Conservation (phyloP, 1,140 invertebrate species). For the Drosophila orena region DNA sequence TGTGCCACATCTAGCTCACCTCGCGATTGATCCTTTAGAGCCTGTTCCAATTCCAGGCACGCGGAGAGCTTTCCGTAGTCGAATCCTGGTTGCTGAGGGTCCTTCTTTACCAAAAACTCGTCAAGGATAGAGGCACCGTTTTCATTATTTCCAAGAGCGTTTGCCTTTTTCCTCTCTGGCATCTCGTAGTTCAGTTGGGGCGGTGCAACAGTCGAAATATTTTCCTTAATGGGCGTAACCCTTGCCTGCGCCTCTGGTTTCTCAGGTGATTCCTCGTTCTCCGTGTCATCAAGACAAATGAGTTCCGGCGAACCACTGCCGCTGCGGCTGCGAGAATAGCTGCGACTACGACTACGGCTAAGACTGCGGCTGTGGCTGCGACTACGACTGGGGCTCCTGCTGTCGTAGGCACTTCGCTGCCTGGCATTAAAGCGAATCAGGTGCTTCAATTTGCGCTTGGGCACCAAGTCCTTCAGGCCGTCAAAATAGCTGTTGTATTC, state of each 20-base stretch:
- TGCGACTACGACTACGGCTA: slow-evolving; percentile 2
- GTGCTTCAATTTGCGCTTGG: slow-evolving; percentile 5
- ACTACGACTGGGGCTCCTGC: slow-evolving; percentile 14
- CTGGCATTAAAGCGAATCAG: not conserved
- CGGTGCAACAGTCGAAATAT: not conserved
- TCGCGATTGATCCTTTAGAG: not conserved
- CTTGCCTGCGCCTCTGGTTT: slow-evolving; percentile 21
- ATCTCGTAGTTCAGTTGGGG: slow-evolving; percentile 22
- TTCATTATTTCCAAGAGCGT: slow-evolving; percentile 11
- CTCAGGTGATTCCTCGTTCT: slow-evolving; percentile 70
- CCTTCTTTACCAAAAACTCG: slow-evolving; percentile 59
- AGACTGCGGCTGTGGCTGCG: slow-evolving; percentile 6
- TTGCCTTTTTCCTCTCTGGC: not conserved
- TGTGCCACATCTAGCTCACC: not conserved
- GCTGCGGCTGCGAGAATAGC: slow-evolving; percentile 29
- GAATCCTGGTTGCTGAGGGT: slow-evolving; percentile 1
- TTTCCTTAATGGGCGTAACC: slow-evolving; percentile 11
- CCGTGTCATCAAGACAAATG: slow-evolving; percentile 69
- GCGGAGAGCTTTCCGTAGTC: slow-evolving; percentile 20
- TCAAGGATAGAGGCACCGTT: slow-evolving; percentile 51
- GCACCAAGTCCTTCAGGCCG: not conserved
- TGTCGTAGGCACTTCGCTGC: not conserved
- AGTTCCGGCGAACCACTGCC: slow-evolving; percentile 51
- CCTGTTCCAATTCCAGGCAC: slow-evolving; percentile 6
- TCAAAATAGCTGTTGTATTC: slow-evolving; percentile 7